Conservation (phyloP, 92 coral and sea anemone species). For the Bergia sp. region DNA sequence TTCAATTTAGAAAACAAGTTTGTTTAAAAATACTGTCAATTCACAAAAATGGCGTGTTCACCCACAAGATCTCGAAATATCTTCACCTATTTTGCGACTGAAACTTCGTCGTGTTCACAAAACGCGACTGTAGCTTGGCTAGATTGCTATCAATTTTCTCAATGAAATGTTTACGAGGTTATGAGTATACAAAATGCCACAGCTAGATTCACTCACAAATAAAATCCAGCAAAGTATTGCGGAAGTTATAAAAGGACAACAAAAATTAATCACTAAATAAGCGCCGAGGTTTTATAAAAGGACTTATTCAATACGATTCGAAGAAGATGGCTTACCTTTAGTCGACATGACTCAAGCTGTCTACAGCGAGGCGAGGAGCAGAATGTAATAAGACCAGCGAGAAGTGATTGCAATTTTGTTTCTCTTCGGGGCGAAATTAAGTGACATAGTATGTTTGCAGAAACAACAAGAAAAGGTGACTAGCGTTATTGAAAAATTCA, state of each 20-base stretch:
- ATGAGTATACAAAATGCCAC: slow-evolving; percentile 43
- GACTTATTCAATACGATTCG: background rate
- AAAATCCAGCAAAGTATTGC: background rate
- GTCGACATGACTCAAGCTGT: slow-evolving; percentile 24
- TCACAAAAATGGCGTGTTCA: background rate
- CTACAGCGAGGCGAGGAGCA: slow-evolving; percentile 25
- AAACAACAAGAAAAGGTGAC: slow-evolving; percentile 48
- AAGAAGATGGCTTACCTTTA: slow-evolving; percentile 12
- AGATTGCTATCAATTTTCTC: slow-evolving; percentile 35
- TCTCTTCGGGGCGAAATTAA: slow-evolving; percentile 50
- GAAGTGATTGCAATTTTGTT: slow-evolving; percentile 45
- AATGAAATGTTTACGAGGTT: slow-evolving; percentile 40
- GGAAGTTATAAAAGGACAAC: slow-evolving; percentile 37
- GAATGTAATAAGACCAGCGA: slow-evolving; percentile 27
- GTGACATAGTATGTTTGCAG: slow-evolving; percentile 49
- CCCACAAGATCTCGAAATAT: background rate
- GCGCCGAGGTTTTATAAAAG: background rate
- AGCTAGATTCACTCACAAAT: background rate
- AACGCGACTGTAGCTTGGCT: background rate
- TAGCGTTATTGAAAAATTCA: slow-evolving; percentile 48
- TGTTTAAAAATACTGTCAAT: background rate
- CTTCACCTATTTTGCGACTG: background rate
- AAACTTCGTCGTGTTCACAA: background rate
- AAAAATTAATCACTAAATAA: background rate
- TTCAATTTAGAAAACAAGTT: slow-evolving; percentile 18